Percentiles rank a stretch among this genome's conserved stretches.
Conservation (phyloP, 2,888 invertebrate genomes). For the Tortrix viridana region DNA sequence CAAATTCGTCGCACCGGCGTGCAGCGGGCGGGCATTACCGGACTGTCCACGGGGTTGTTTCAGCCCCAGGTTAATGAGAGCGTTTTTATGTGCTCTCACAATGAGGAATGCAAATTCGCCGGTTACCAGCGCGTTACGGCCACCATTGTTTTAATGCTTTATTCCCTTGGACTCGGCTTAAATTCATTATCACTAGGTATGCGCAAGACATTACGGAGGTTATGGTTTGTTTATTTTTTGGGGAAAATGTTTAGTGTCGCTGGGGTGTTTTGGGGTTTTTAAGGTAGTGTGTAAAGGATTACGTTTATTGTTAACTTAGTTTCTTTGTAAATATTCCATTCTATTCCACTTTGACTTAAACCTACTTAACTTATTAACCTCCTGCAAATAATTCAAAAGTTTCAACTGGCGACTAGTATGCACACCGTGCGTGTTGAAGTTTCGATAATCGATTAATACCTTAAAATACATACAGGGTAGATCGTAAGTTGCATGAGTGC, state of each 20-base stretch:
- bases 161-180: constrained; percentile 69
- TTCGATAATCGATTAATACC: too few species aligned
- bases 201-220: constrained; percentile 35
- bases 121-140: constrained; percentile 71
- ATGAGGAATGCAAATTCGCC: constrained; percentile 83
- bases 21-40: constrained; percentile 16
- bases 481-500: too few species aligned
- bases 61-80: constrained; percentile 81
- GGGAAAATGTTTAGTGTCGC: constrained; percentile 13
- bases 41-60: constrained; percentile 59
- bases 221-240: constrained; percentile 33
- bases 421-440: too few species aligned
- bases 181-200: constrained; percentile 64
- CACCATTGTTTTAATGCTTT: constrained; percentile 77
- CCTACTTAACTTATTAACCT: too few species aligned
- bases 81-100: constrained; percentile 80
- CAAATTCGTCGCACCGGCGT: constrained; percentile 43
- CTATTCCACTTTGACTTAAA: too few species aligned
- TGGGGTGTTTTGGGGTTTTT: background rate
- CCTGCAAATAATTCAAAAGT: too few species aligned
- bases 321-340: too few species aligned
- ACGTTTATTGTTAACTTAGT: too few species aligned
- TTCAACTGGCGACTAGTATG: too few species aligned
- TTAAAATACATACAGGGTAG: too few species aligned
- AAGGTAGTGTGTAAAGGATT: too few species aligned